Base-by-base conservation (phyloP, 2,797 vertebrate genomes). In the Gadopsis bispinosus region DNA sequence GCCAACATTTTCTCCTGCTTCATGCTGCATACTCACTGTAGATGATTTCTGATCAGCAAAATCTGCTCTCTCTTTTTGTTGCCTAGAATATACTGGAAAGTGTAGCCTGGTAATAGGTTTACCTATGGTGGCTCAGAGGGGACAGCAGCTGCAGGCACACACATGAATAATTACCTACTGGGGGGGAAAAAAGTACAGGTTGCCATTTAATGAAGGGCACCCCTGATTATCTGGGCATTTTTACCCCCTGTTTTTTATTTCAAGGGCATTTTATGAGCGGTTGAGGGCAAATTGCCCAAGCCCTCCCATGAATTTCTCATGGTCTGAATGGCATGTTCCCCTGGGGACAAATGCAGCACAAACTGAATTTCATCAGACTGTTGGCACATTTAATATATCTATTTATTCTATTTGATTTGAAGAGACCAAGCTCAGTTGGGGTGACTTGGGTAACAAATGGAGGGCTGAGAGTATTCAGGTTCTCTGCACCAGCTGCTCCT, bases 151-250 rank as follows among this genome's bases (percentile, higher is more conserved):
- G 43, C 63, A 61, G 63, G 35, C 50, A 59, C 22, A 59, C 22
- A 65, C 47, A 45, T 78, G 55, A 79, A 69, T 72, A 69, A 80
- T 67, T 65, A 56, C 43, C n/a, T 45, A 29, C 37, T 11, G 33
- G 11, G 29, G 11, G 7, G 20, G 5, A 33, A 75, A 54, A 16
- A 48, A 71, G 31, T 17, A 26, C 17, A 81, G 17, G 58, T 37
- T 86, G 77, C 66, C 78, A 77, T 88, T 88, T 81, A 77, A 75
- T 45, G 58, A 88, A 83, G 69, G 71, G 39, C 70, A 71, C 35
- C 13, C 7, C 19, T 71, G 31, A 78, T 66, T 33, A 67, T 14
- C 0, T 59, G 43, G 62, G 37, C 33, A 7, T 56, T 79, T 83
- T 83, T 45, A 11, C 20, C 17, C 14, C 22, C 33, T 1, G 0